A percentile compares a stretch with the other conserved stretches of the same genome.
Evolutionary conservation across 2,888 invertebrate species (phyloP).

Genomic region (Eretmocerus hayati): DNA sequence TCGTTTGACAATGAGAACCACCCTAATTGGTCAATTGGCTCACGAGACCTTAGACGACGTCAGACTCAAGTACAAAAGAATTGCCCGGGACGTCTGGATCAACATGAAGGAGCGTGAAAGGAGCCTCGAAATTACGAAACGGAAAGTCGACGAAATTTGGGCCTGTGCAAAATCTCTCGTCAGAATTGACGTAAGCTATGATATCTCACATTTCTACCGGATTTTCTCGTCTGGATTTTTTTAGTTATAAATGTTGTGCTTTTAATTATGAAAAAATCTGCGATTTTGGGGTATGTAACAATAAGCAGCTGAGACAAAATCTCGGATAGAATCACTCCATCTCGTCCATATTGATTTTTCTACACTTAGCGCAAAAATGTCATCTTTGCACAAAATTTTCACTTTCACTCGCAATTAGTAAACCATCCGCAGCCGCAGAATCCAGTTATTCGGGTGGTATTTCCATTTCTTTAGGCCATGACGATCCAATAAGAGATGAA

Average conservation of each 20-base stretch:
- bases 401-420: too few species aligned
- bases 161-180: slow-evolving; percentile 47
- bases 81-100: slow-evolving; percentile 55
- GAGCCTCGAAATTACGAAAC: slow-evolving; percentile 50
- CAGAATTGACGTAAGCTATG: slow-evolving; percentile 46
- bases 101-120: slow-evolving; percentile 58
- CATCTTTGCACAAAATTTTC: neutral
- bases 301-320: too few species aligned
- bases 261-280: neutral
- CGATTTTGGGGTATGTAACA: too few species aligned
- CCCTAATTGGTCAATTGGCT: slow-evolving; percentile 61
- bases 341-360: too few species aligned
- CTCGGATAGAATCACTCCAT: too few species aligned
- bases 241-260: too few species aligned
- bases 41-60: slow-evolving; percentile 61
- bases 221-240: neutral
- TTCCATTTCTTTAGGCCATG: too few species aligned
- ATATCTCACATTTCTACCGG: too few species aligned
- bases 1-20: slow-evolving; percentile 57
- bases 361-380: neutral
- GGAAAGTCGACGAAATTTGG: slow-evolving; percentile 44
- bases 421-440: too few species aligned
- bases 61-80: slow-evolving; percentile 53
- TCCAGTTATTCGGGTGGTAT: too few species aligned
- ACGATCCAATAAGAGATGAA: too few species aligned